Evolutionary conservation across 2,797 vertebrate genomes (phyloP), one percentile per base, ranked within the genome.

Genomic region (Streptopelia turtur): DNA sequence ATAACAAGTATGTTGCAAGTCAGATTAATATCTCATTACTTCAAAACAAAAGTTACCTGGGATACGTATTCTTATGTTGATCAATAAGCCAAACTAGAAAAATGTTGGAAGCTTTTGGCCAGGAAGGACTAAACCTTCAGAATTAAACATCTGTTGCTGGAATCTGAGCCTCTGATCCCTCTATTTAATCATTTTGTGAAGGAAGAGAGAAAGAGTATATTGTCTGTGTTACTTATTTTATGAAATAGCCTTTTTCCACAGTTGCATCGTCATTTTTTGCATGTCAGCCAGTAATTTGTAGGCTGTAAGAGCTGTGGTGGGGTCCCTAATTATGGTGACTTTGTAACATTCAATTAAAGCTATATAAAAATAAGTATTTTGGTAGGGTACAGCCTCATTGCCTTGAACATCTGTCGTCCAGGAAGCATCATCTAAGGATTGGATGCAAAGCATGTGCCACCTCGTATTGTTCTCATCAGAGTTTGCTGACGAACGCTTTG

Each of bases 1-100:
- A 45, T 82, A 89, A 64, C 43, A 91, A 68, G 52, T 74, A 20
- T 89, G 83, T 87, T 89, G 88, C 77, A 95, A 90, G 33, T 80
- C 43, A 79, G 89, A 88, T 89, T 86, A 28, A 6, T 3, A 49
- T 95, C 81, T 86, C 81, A 13, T 89, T 47, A 47, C 91, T 91
- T 83, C 41, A 66, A 87, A 93, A 83, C 63, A 91, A 43, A 90
- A 94, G 77, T 79, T 91, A 82, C 75, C 56, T 84, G 66, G 72
- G 71, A 66, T 90, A 49, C 5, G 0, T 53, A 11, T 74, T 82
- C 50, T 61, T 87, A 41, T 56, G 86, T 87, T 84, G 63, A 69
- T 93, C 85, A 94, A 87, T 90, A 89, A 77, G 30, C 10, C 53
- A 84, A 1, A 77, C 53, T 57, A 86, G 64, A 23, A 16, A 89